Base-by-base conservation (phyloP, 1,140 invertebrate genomes). In the Papilio machaon region DNA sequence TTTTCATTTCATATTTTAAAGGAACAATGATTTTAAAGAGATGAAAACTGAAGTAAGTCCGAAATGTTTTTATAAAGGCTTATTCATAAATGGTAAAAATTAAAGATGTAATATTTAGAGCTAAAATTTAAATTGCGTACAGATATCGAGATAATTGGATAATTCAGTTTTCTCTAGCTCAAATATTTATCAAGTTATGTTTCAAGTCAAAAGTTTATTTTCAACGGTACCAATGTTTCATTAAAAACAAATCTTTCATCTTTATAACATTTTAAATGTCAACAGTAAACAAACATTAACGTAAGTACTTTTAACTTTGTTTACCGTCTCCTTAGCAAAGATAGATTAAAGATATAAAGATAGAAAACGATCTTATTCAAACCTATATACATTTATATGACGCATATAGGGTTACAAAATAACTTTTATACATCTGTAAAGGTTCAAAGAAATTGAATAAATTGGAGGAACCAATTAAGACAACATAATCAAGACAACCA, bases 401-500 rank as follows among this genome's bases (percentile, higher is more conserved):
- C 3, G 7, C 1, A 15, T 70, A 15, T 35, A 13, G 10, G 60
- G 4, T 10, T 13, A 60, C 60, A 75, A 80, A 81, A 43, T 67
- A 76, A 81, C 43, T 76, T 60, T 15, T 49, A 60, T 38, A 82
- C 13, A 10, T 6, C 19, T 38, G 4, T 70, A 15, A 38, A 35
- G 13, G 5, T 70, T 70, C 3, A 13, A 35, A 60, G 7, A 23
- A 67, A 67, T 13, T 5, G 4, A 35, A 35, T 4, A 73, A 82
- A 73, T n/a, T 79, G 83, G 84, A 85, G 70, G 82, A 84, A 84
- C 83, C 81, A 88, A 88, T 89, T 85, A 80, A 87, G 85, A 80
- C 85, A 91, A 92, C 88, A 90, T 88, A 93, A 93, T 94, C 91
- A 93, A 87, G 87, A 85, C 90, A 88, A 92, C 93, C 88, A 92